A percentile compares a stretch with the other conserved stretches of the same genome.
phyloP scores from a whole-genome alignment of 2,113 vertebrate genomes.

The Takifugu bimaculatus region DNA sequence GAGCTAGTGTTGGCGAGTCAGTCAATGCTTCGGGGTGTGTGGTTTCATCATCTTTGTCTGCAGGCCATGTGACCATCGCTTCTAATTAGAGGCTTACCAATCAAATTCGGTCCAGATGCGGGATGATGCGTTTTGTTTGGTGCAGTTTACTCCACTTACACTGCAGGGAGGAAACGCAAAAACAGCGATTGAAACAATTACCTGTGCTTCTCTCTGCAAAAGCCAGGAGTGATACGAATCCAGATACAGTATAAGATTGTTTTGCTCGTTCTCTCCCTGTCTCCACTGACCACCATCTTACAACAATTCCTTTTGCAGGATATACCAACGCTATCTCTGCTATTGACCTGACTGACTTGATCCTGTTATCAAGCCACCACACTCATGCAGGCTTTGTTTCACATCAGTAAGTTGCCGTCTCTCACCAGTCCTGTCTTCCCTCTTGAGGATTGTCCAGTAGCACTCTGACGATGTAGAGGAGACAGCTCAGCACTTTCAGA shows the following conservation, averaged over 20 bases:
- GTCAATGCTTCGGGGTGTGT: slow-evolving; percentile 14
- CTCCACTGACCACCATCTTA: slow-evolving; percentile 1
- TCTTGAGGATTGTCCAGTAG: slow-evolving; percentile 78
- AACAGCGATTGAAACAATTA: slow-evolving; percentile 4
- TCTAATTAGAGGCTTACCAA: slow-evolving; percentile 71
- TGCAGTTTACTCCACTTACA: slow-evolving; percentile 71
- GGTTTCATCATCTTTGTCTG: slow-evolving; percentile 25
- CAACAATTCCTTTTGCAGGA: slow-evolving; percentile 7
- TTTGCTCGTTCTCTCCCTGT: slow-evolving; percentile 6
- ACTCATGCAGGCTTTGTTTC: slow-evolving; percentile 29
- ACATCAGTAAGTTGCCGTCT: slow-evolving; percentile 25
- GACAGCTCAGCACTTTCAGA: slow-evolving; percentile 81
- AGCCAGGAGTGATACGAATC: neutral
- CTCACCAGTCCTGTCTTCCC: slow-evolving; percentile 75
- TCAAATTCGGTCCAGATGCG: slow-evolving; percentile 76
- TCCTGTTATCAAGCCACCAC: slow-evolving; percentile 24
- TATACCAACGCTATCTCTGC: slow-evolving; percentile 18
- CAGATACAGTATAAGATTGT: neutral
- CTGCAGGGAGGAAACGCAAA: slow-evolving; percentile 49
- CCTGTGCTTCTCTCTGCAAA: neutral
- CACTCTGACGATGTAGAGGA: slow-evolving; percentile 82
- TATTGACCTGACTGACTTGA: slow-evolving; percentile 27
- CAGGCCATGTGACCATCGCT: slow-evolving; percentile 32
- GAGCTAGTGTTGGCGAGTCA: slow-evolving; percentile 4
- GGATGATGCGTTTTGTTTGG: slow-evolving; percentile 74